phyloP scores from a whole-genome alignment of 1,140 invertebrate genomes.

The Trichonephila inaurata region DNA sequence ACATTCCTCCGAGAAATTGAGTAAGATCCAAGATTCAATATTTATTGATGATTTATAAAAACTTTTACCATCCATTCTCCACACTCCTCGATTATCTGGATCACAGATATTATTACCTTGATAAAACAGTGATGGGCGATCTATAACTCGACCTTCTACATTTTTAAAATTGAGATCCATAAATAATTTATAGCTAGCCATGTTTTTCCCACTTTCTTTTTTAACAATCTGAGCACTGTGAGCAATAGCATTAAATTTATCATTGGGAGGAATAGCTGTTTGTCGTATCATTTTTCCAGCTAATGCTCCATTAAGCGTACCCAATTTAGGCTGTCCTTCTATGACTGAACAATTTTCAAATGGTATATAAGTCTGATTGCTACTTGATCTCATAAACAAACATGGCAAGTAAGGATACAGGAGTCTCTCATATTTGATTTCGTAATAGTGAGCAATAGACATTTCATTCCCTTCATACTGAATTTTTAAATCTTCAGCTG shows the following conservation, averaged over 20 bases:
- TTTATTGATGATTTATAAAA: conserved; percentile 30
- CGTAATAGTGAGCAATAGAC: conserved; percentile 61
- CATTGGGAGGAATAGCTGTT: conserved; percentile 78
- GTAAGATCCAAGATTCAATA: conserved; percentile 58
- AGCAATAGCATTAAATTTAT: conserved; percentile 77
- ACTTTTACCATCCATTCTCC: conserved; percentile 61
- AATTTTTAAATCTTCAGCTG: conserved; percentile 42
- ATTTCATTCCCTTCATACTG: neutral
- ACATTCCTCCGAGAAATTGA: conserved; percentile 29
- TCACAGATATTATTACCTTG: neutral
- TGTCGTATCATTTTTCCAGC: conserved; percentile 77
- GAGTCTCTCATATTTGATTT: conserved; percentile 67
- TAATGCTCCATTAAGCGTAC: conserved; percentile 68
- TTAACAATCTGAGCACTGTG: neutral
- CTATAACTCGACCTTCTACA: conserved; percentile 44
- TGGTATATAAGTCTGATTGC: conserved; percentile 79
- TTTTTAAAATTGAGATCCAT: neutral
- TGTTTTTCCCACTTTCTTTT: conserved; percentile 21
- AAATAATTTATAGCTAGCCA: conserved; percentile 32
- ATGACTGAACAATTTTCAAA: conserved; percentile 80
- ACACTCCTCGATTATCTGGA: conserved; percentile 55
- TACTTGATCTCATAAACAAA: conserved; percentile 78
- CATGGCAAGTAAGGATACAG: conserved; percentile 79
- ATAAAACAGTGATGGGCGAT: conserved; percentile 41
- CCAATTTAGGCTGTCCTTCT: conserved; percentile 78